Base-by-base conservation (phyloP, 2,797 vertebrate species). In the Eupleurogrammus muticus region DNA sequence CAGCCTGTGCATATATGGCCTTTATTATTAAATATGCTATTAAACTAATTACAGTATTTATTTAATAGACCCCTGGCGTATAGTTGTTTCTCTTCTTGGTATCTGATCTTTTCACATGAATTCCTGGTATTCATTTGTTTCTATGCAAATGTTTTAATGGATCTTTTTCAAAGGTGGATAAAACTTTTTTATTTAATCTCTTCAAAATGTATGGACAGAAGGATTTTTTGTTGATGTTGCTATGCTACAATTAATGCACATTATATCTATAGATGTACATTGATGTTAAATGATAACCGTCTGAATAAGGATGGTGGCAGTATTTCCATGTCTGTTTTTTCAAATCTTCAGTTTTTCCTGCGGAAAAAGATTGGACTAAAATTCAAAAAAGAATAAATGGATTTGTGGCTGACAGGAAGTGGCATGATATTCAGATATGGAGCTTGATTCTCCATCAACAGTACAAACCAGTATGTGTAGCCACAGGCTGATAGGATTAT, bases 51-150 rank as follows among this genome's bases (percentile, higher is more conserved):
- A n/a, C n/a, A n/a, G n/a, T n/a, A n/a, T n/a, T 60, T 17, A 19
- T 55, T 50, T 46, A 17, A 17, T 48, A 32, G 10, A 5, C 28
- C n/a, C 7, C 32, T 24, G 17, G 55, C 51, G 47, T 28, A 28
- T 28, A 28, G 28, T 47, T 47, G 59, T 76, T 46, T 78, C 5
- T 72, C 9, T 5, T 5, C 36, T 70, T 51, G n/a, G 17, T 35
- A 20, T 69, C 38, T 51, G 23, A 53, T 12, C n/a, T 59, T 63
- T 17, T 55, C n/a, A 10, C 14, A 42, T 55, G 54, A 52, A 70
- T 52, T 56, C 32, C 44, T 73, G 17, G 20, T 42, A 20, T 0
- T 0, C 42, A 14, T 54, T 67, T 61, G 34, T 14, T 28, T 28
- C 28, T 6, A 6, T 6, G 5, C 12, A 38, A 38, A 12, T 38